These are phyloP conservation scores for Tonatia bakeri DNA, from an alignment of 2,113 vertebrate genomes.

Conservation along the genomic window DNA sequence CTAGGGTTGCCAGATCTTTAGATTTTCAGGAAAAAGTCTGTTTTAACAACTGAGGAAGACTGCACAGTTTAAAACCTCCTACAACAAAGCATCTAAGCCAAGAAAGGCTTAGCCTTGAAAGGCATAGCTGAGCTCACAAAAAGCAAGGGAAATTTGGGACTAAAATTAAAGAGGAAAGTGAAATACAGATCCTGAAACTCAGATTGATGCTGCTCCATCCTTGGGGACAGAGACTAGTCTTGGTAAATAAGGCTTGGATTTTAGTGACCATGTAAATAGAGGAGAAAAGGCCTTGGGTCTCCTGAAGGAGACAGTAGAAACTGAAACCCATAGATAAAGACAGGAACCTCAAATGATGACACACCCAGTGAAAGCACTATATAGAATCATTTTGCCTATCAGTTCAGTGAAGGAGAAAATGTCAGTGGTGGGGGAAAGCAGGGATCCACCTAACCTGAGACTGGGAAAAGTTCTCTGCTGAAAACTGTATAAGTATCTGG, in stretches of 20 bases:
- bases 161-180: background rate
- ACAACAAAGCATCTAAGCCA: background rate
- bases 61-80: background rate
- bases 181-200: background rate
- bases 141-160: background rate
- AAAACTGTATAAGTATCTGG: background rate
- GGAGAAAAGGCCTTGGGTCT: background rate
- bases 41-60: background rate
- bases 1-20: background rate
- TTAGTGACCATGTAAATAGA: background rate
- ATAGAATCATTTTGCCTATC: background rate
- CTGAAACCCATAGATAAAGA: background rate
- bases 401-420: background rate
- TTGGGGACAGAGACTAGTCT: background rate
- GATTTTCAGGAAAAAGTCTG: background rate
- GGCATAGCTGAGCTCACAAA: background rate
- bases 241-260: background rate
- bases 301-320: background rate
- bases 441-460: background rate
- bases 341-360: background rate
- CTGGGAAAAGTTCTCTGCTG: background rate
- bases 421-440: accelerated
- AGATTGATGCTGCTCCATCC: no score
- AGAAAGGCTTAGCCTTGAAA: background rate
- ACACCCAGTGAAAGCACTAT: background rate